A percentile compares a stretch with the other conserved stretches of the same genome.
phyloP scores from a whole-genome alignment of 2,797 vertebrate species.

The Notolepis coatsorum region DNA sequence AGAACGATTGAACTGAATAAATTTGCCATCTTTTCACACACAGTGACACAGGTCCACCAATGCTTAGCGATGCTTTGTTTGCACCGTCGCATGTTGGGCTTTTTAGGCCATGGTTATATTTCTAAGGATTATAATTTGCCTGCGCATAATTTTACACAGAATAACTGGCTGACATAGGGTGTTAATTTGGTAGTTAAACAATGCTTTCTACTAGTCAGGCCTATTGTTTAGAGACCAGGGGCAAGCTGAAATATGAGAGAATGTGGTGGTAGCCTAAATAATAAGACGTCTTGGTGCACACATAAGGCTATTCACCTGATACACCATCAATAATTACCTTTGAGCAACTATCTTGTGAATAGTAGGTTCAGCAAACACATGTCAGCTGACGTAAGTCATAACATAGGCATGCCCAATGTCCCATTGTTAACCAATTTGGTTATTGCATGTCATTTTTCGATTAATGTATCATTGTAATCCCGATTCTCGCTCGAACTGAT shows the following conservation, averaged over 20 bases:
- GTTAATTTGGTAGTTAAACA: too few relatives aligned
- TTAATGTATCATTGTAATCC: neutral
- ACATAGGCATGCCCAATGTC: too few relatives aligned
- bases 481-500: neutral
- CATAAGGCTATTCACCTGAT: neutral
- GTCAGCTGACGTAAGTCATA: neutral
- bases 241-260: neutral
- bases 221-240: neutral
- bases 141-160: neutral
- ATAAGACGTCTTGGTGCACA: neutral
- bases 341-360: neutral
- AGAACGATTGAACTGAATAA: neutral
- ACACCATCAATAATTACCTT: neutral
- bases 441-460: neutral
- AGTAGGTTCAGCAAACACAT: neutral
- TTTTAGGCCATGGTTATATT: too few relatives aligned
- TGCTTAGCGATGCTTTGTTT: neutral
- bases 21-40: constrained; percentile 53
- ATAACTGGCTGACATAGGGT: neutral
- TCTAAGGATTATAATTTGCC: neutral
- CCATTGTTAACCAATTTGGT: constrained; percentile 7
- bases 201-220: neutral
- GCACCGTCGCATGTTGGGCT: neutral
- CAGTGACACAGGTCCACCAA: neutral
- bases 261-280: neutral